phyloP scores from a whole-genome alignment of 1,140 invertebrate species.

The Aphis craccivora region DNA sequence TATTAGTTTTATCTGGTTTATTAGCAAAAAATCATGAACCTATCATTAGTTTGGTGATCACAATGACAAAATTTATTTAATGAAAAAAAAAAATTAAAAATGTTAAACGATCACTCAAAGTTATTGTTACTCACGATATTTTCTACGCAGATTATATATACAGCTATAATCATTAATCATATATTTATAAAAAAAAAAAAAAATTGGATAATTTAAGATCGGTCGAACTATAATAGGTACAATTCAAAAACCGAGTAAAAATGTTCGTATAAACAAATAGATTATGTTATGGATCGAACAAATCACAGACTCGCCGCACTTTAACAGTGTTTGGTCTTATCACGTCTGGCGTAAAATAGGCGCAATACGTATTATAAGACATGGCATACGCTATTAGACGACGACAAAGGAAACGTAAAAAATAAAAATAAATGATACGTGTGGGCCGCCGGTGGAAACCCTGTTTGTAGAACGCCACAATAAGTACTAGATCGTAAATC shows the following conservation, averaged over 20 bases:
- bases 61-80: no score
- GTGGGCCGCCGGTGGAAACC: slow-evolving; percentile 11
- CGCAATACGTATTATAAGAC: not conserved
- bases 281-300: not conserved
- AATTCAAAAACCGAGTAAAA: not conserved
- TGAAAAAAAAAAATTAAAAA: no score
- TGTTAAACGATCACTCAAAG: no score
- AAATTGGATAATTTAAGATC: not conserved
- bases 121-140: no score
- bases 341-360: not conserved
- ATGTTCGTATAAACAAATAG: not conserved
- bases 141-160: not conserved
- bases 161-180: not conserved
- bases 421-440: not conserved
- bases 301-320: not conserved
- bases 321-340: not conserved
- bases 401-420: not conserved
- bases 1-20: not conserved
- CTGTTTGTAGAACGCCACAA: slow-evolving; percentile 24
- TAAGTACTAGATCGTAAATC: slow-evolving; percentile 41
- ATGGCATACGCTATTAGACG: not conserved
- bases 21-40: not conserved
- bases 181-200: not conserved
- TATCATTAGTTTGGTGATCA: not conserved
- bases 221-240: not conserved